Conservation (phyloP, 2,797 vertebrate genomes). For the Myotis planiceps region DNA sequence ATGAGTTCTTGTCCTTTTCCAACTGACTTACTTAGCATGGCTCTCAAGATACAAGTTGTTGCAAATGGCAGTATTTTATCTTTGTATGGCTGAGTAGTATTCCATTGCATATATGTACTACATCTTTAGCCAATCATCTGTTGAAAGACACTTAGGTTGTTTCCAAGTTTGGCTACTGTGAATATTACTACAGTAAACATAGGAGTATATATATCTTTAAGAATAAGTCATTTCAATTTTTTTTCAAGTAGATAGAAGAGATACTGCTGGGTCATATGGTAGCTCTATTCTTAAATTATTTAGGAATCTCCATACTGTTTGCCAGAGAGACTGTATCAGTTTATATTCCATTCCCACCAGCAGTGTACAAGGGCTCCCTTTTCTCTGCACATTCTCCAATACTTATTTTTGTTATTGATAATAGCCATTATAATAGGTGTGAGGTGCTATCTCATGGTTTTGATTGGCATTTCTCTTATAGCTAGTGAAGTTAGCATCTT, state of each 20-base stretch:
- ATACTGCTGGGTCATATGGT: background rate
- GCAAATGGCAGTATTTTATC: background rate
- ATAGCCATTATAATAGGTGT: background rate
- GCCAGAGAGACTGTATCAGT: background rate
- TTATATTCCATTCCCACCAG: background rate
- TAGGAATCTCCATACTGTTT: background rate
- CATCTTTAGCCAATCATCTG: background rate
- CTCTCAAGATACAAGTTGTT: background rate
- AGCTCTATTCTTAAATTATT: background rate
- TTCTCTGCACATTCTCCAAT: background rate
- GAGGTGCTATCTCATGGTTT: background rate
- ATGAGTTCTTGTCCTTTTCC: background rate
- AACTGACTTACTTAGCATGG: background rate
- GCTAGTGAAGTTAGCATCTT: background rate
- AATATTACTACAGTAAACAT: background rate
- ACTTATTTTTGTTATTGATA: background rate
- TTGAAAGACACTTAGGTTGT: background rate
- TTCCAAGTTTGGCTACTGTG: background rate
- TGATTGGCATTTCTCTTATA: background rate
- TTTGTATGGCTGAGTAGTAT: background rate
- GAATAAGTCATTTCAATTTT: background rate
- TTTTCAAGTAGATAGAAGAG: background rate
- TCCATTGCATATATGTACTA: background rate
- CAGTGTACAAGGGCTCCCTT: background rate
- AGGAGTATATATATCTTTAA: background rate